Evolutionary conservation across 2,888 invertebrate genomes (phyloP).

Genomic region (Junonia oenone): DNA sequence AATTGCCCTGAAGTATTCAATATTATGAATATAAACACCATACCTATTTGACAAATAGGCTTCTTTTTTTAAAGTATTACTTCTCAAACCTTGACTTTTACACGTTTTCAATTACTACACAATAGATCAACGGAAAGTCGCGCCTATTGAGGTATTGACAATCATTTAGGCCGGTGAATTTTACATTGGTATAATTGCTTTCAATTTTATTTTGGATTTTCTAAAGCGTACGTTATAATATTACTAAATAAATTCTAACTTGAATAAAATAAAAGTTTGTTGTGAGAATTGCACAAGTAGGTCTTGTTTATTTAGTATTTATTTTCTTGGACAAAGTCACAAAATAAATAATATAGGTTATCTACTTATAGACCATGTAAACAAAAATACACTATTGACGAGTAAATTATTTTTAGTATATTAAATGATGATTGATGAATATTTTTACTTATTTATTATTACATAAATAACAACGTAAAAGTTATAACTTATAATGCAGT

Average conservation of each 20-base stretch:
- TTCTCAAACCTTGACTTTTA: conserved; percentile 13
- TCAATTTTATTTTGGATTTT: neutral
- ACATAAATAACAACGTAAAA: neutral
- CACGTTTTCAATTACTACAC: conserved; percentile 11
- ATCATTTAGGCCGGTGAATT: conserved; percentile 6
- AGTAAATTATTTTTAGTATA: too few species aligned
- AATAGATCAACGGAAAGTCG: conserved; percentile 10
- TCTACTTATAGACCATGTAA: too few species aligned
- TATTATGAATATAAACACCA: too few species aligned
- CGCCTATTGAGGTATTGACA: neutral
- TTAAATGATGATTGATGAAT: too few species aligned
- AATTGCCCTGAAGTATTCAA: too few species aligned
- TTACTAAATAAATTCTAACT: neutral
- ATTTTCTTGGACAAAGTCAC: too few species aligned
- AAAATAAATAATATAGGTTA: too few species aligned
- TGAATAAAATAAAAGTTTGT: too few species aligned
- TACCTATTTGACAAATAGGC: neutral
- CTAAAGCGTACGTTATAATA: neutral
- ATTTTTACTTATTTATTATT: neutral
- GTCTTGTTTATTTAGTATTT: too few species aligned
- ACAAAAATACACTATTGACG: too few species aligned
- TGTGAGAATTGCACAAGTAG: too few species aligned
- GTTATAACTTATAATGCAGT: neutral
- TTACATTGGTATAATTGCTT: neutral
- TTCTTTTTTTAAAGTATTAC: neutral